phyloP scores from a whole-genome alignment of 2,888 invertebrate species.

The Agonopterix alstromeriana region DNA sequence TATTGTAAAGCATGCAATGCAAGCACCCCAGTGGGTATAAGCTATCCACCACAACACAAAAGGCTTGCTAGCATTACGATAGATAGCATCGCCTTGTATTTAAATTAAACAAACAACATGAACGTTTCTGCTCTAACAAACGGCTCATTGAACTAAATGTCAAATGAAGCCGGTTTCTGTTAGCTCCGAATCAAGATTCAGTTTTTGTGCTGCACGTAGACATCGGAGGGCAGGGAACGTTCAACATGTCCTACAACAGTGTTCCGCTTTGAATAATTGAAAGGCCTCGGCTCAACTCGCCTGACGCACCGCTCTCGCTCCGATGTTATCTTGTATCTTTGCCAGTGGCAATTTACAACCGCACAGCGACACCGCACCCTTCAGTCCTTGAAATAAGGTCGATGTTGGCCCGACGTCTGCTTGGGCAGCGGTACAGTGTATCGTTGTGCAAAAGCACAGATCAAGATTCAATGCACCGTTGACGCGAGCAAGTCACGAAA shows the following conservation, averaged over 20 bases:
- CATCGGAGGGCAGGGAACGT: neutral
- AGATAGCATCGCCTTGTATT: too few species aligned
- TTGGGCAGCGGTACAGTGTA: slow-evolving; percentile 12
- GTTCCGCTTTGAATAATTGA: slow-evolving; percentile 57
- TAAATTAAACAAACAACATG: too few species aligned
- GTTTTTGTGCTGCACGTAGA: neutral
- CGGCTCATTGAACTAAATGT: slow-evolving; percentile 1
- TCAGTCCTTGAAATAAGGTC: slow-evolving; percentile 15
- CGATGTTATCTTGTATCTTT: slow-evolving; percentile 35
- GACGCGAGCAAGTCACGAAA: slow-evolving; percentile 54
- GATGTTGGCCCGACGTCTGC: slow-evolving; percentile 12
- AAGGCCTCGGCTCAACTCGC: slow-evolving; percentile 33
- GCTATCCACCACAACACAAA: too few species aligned
- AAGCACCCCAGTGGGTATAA: too few species aligned
- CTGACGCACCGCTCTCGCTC: slow-evolving; percentile 36
- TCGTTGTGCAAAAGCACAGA: slow-evolving; percentile 30
- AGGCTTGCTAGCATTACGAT: too few species aligned
- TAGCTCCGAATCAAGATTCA: neutral
- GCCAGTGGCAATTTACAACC: slow-evolving; percentile 13
- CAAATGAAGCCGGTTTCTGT: slow-evolving; percentile 11
- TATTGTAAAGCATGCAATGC: too few species aligned
- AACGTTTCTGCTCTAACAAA: too few species aligned
- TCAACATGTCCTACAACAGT: slow-evolving; percentile 36
- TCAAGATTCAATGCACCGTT: slow-evolving; percentile 53
- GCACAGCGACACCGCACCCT: slow-evolving; percentile 5